Base-by-base conservation (phyloP, 2,797 vertebrate species). In the Dallia pectoralis region DNA sequence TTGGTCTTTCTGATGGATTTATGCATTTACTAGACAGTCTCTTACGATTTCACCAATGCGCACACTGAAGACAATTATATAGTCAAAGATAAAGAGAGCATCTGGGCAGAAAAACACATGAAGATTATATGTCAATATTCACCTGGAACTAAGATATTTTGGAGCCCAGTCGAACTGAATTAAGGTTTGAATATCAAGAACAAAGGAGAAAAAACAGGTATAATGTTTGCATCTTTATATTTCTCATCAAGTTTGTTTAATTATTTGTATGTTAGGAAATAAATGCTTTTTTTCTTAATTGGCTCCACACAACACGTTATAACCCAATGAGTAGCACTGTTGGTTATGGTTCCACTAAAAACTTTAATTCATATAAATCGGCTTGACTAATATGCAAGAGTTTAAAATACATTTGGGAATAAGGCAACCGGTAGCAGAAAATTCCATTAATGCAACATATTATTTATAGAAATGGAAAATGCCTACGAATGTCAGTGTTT, bases 1-100 rank as follows among this genome's bases (percentile, higher is more conserved):
- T 65, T 62, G 44, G 36, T 78, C 71, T 68, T 75, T 84, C 79
- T 74, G 61, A 83, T 89, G 91, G 91, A 92, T 92, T 84, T 90
- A 87, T 87, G 48, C 72, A 71, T 25, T 36, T 62, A 62, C 40
- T 44, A 44, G 40, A 11, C 40, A 40, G 64, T 51, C 29, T 40
- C 29, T 15, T 25, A 32, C 69, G 27, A 69, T 72, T 29, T 53
- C 47, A 66, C 64, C 69, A 67, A 33, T 67, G 71, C 48, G 44
- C 65, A 30, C 19, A 56, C 75, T 62, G 68, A 81, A 68, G 53
- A 12, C 64, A 68, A 36, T 51, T 53, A 30, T 30, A 69, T 4
- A 48, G 9, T 25, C 67, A 65, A 62, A 33, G 65, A 33, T 63
- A 74, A 47, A 48, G 59, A 76, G 32, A 74, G 67, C 44, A 68